Evolutionary conservation across 1,140 invertebrate genomes (phyloP).

Genomic region (Ptiloglossa arizonensis): DNA sequence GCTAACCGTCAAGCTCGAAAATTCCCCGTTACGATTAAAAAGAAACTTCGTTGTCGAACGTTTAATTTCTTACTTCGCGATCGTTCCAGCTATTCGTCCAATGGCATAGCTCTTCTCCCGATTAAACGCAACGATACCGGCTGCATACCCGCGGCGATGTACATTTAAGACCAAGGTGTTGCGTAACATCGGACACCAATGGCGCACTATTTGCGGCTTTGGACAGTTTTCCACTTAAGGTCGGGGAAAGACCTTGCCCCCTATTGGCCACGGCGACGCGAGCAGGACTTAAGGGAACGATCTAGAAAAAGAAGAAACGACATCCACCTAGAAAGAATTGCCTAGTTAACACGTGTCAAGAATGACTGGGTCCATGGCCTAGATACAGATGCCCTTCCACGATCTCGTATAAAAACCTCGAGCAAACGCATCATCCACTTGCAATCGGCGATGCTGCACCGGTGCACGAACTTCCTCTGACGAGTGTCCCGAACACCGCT

Average conservation of each 20-base stretch:
- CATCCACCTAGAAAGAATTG: slow-evolving; percentile 64
- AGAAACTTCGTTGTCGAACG: too few relatives aligned
- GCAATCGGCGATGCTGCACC: slow-evolving; percentile 59
- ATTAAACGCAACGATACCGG: not conserved
- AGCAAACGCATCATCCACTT: slow-evolving; percentile 58
- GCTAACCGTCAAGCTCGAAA: too few relatives aligned
- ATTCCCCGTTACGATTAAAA: too few relatives aligned
- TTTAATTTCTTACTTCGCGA: too few relatives aligned
- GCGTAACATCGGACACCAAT: slow-evolving; percentile 6
- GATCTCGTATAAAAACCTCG: slow-evolving; percentile 73
- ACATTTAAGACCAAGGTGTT: slow-evolving; percentile 40
- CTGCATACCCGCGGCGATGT: slow-evolving; percentile 11
- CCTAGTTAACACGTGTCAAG: slow-evolving; percentile 44
- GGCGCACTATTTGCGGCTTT: not conserved
- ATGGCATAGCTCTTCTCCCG: too few relatives aligned
- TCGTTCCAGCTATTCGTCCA: too few relatives aligned
- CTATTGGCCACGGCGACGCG: slow-evolving; percentile 62
- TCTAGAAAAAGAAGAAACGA: slow-evolving; percentile 52
- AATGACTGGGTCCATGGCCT: slow-evolving; percentile 77
- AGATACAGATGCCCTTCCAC: slow-evolving; percentile 76
- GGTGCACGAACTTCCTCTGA: slow-evolving; percentile 2
- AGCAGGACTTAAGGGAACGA: slow-evolving; percentile 69
- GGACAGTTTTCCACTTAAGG: slow-evolving; percentile 49
- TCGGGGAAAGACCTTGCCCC: slow-evolving; percentile 75
- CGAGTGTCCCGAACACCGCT: not conserved